Conservation (phyloP, 2,888 invertebrate genomes). For the Acleris cristana region DNA sequence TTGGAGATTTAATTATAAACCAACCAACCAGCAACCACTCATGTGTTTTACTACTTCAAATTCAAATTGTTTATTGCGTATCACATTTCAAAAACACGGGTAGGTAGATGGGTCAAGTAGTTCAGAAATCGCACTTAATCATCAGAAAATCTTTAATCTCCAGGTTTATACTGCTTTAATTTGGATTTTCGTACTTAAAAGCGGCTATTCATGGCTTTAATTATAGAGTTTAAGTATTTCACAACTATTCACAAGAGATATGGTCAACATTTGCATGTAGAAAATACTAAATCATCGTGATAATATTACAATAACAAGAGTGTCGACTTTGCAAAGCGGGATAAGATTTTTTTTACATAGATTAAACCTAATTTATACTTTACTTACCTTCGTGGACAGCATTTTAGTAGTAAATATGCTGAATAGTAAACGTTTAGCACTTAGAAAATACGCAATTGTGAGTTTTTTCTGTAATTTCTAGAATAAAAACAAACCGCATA, state of each 20-base stretch:
- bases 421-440: slow-evolving; percentile 4
- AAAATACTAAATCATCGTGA: slow-evolving; percentile 11
- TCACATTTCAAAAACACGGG: too few relatives aligned
- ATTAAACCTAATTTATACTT: not conserved
- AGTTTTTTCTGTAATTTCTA: slow-evolving; percentile 17
- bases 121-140: too few relatives aligned
- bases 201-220: not conserved
- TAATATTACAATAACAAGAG: not conserved
- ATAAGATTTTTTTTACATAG: not conserved
- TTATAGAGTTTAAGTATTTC: not conserved
- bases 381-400: slow-evolving; percentile 30
- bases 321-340: not conserved
- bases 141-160: too few relatives aligned
- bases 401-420: slow-evolving; percentile 15
- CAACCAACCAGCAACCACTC: too few relatives aligned
- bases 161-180: too few relatives aligned
- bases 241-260: not conserved
- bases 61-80: too few relatives aligned
- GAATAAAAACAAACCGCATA: slow-evolving; percentile 27
- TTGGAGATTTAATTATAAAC: too few relatives aligned
- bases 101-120: too few relatives aligned
- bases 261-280: not conserved
- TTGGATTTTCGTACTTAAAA: too few relatives aligned
- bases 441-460: slow-evolving; percentile 8
- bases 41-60: too few relatives aligned